These are phyloP conservation scores for Microctonus aethiopoides DNA, from an alignment of 2,888 invertebrate species.

Conservation along the genomic window DNA sequence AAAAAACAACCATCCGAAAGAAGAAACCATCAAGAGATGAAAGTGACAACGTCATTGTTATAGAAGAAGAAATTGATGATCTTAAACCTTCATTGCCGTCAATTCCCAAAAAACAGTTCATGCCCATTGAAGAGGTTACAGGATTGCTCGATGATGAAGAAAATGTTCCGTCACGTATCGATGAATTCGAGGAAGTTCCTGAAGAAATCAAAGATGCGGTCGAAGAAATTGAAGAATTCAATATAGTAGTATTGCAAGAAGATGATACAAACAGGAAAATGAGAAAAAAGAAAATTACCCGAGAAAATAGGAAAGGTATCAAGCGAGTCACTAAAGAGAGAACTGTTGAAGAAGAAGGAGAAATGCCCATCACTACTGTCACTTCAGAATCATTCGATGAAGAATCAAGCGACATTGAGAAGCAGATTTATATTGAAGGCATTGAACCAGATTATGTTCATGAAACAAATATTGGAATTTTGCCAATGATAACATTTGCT, in stretches of 20 bases:
- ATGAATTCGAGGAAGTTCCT: slow-evolving; percentile 54
- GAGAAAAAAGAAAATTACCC: slow-evolving; percentile 63
- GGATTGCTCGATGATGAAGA: slow-evolving; percentile 51
- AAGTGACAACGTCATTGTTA: slow-evolving; percentile 55
- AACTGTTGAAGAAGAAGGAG: slow-evolving; percentile 63
- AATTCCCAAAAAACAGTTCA: slow-evolving; percentile 62
- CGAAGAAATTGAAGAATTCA: slow-evolving; percentile 32
- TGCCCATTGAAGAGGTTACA: slow-evolving; percentile 60
- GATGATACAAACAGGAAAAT: slow-evolving; percentile 46
- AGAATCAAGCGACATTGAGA: slow-evolving; percentile 37
- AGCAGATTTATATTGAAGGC: too few species aligned
- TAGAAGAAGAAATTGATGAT: slow-evolving; percentile 64
- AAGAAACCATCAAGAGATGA: slow-evolving; percentile 46
- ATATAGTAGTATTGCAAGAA: slow-evolving; percentile 39
- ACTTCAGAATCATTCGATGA: slow-evolving; percentile 53
- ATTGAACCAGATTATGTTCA: slow-evolving; percentile 56
- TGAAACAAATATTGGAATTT: slow-evolving; percentile 51
- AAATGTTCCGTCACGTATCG: slow-evolving; percentile 53
- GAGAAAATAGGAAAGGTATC: slow-evolving; percentile 56
- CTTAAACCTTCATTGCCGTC: slow-evolving; percentile 51
- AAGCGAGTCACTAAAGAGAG: slow-evolving; percentile 66
- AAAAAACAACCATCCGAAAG: slow-evolving; percentile 59
- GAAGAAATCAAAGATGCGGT: slow-evolving; percentile 28
- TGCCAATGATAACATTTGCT: slow-evolving; percentile 25
- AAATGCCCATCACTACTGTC: slow-evolving; percentile 64